These are phyloP conservation scores for Carpatolechia fugitivella DNA, from an alignment of 2,888 invertebrate species.

Conservation along the genomic window DNA sequence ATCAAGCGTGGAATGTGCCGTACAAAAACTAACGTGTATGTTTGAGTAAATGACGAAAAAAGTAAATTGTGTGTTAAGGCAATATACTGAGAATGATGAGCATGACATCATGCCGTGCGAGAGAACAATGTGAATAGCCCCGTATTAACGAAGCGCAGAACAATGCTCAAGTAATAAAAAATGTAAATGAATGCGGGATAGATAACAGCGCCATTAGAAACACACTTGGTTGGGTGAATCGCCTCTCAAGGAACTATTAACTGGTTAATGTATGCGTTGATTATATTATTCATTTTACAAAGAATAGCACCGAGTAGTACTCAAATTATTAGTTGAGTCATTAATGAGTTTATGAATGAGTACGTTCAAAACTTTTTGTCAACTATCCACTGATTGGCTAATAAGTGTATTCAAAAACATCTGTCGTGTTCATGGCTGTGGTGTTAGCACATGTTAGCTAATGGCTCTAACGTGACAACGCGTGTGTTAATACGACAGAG, in stretches of 20 bases:
- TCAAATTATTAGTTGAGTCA: slow-evolving; percentile 35
- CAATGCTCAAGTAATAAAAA: slow-evolving; percentile 51
- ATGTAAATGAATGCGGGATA: slow-evolving; percentile 43
- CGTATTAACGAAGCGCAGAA: slow-evolving; percentile 49
- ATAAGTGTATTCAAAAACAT: slow-evolving; percentile 46
- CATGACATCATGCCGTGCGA: slow-evolving; percentile 54
- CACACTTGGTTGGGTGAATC: slow-evolving; percentile 8
- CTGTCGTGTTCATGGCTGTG: slow-evolving; percentile 46
- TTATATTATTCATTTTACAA: background rate
- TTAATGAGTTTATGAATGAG: too few species aligned
- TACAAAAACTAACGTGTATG: slow-evolving; percentile 34
- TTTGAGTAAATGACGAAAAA: slow-evolving; percentile 38
- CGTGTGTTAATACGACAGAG: slow-evolving; percentile 44
- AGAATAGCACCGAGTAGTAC: too few species aligned
- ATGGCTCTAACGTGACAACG: slow-evolving; percentile 42
- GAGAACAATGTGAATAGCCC: slow-evolving; percentile 51
- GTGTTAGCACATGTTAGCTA: slow-evolving; percentile 58
- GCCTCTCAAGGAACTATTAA: background rate
- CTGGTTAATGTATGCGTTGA: background rate
- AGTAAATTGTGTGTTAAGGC: slow-evolving; percentile 37
- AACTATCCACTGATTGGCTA: slow-evolving; percentile 38
- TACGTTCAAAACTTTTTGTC: too few species aligned
- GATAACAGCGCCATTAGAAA: slow-evolving; percentile 32
- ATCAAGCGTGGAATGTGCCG: slow-evolving; percentile 41
- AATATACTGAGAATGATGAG: slow-evolving; percentile 42